Evolutionary conservation across 2,113 vertebrate genomes (phyloP), one percentile per base, ranked within the genome.

Genomic region (Girardinichthys multiradiatus): DNA sequence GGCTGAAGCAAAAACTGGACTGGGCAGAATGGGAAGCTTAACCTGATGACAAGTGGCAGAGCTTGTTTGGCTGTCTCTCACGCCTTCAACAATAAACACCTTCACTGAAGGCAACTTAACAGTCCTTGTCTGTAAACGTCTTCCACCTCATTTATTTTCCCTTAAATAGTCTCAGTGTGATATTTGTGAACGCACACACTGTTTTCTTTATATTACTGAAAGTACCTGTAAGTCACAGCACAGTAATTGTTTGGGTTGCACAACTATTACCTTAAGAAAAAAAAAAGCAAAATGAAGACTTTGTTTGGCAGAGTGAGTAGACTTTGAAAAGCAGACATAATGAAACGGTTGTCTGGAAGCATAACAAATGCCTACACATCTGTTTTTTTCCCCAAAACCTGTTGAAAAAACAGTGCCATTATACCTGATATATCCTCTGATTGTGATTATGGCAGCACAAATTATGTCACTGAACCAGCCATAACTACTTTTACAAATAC

Each of bases 11-110:
- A 87, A n/a, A 93, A 92, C 88, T 86, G 80, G 90, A 86, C 79
- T 60, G 86, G 77, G 84, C 83, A 81, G 92, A 90, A 82, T 73
- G 84, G 76, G 89, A 89, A 87, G 87, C 75, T 76, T 30, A 84
- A 81, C 85, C 84, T 74, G 86, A 86, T 82, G 75, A 89, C n/a
- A 87, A 91, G 84, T 85, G 79, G 90, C 28, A 77, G 84, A 91
- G 87, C 86, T 86, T 45, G 89, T 91, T 92, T 81, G 24, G 19
- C 79, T 57, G 66, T 86, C 67, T 87, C 83, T 70, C 83, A 86
- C 64, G 61, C 65, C 75, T 89, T 70, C 58, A 79, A 86, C 90
- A 89, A 87, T 81, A 76, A 68, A 72, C 2, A 60, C 70, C 82
- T 86, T 89, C 73, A 88, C 60, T 74, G 37, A 80, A 81, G 77